phyloP scores from a whole-genome alignment of 2,797 vertebrate genomes.

The Sebastes aleutianus region DNA sequence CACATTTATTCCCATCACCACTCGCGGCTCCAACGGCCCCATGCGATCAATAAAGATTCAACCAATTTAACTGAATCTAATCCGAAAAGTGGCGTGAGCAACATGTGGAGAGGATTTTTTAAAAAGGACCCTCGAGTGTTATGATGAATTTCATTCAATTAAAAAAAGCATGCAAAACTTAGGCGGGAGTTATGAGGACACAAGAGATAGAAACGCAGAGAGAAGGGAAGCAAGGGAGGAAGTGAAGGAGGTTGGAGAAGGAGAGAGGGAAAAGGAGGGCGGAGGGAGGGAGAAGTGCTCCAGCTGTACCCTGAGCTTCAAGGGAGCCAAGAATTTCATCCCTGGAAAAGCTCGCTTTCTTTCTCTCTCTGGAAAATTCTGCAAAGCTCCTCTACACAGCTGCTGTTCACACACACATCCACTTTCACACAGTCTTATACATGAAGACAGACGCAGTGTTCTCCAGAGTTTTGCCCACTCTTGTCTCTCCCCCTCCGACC shows the following conservation, averaged over 20 bases:
- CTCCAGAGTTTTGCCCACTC: constrained; percentile 36
- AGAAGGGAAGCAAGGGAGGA: constrained; percentile 43
- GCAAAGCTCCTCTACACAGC: constrained; percentile 59
- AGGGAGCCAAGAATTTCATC: constrained; percentile 75
- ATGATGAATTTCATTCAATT: neutral
- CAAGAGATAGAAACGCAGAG: neutral
- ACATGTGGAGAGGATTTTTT: constrained; percentile 17
- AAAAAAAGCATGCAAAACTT: neutral
- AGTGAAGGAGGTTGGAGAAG: constrained; percentile 40
- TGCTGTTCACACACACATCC: constrained; percentile 54
- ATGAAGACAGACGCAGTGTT: constrained; percentile 54
- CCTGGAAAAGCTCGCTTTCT: constrained; percentile 66
- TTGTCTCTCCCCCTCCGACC: neutral
- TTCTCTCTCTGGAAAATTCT: constrained; percentile 68
- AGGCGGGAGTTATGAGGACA: neutral
- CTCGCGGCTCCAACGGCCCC: neutral
- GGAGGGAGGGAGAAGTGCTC: constrained; percentile 63
- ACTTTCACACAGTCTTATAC: constrained; percentile 45
- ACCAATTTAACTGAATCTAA: neutral
- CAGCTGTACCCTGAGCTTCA: constrained; percentile 78
- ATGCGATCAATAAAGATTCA: neutral
- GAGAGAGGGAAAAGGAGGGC: constrained; percentile 2
- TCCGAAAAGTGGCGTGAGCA: neutral
- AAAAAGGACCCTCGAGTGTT: neutral
- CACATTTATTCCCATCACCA: neutral